Conservation (phyloP, 2,113 vertebrate genomes). For the Felis chaus region DNA sequence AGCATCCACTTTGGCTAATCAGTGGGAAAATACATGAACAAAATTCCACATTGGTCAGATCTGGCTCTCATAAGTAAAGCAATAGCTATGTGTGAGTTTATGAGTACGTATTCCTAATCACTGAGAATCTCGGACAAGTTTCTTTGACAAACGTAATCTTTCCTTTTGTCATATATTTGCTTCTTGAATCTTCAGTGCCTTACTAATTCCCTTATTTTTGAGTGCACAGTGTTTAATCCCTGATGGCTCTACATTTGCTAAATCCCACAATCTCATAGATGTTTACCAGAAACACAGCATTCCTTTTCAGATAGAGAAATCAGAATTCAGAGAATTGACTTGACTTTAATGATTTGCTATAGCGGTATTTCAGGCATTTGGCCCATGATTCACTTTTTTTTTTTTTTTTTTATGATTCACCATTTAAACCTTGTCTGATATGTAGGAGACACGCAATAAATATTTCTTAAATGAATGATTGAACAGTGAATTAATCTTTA, state of each 20-base stretch:
- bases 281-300: background rate
- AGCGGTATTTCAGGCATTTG: slow-evolving; percentile 36
- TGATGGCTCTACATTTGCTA: background rate
- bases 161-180: background rate
- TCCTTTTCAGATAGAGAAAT: slow-evolving; percentile 11
- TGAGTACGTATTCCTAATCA: no score
- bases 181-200: background rate
- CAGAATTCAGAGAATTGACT: background rate
- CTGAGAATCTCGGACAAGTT: background rate
- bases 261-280: background rate
- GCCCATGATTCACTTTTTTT: background rate
- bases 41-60: background rate
- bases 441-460: slow-evolving; percentile 7
- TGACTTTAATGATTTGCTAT: background rate
- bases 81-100: background rate
- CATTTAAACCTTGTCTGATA: slow-evolving; percentile 41
- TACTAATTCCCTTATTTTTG: background rate
- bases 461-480: slow-evolving; percentile 41
- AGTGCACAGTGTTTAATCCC: background rate
- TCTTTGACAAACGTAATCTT: background rate
- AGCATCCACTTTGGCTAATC: background rate
- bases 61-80: background rate
- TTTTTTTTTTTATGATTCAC: background rate
- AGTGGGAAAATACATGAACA: background rate
- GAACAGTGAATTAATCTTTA: slow-evolving; percentile 44